Base-by-base conservation (phyloP, 2,797 vertebrate genomes). In the Pseudochirops corinnae region DNA sequence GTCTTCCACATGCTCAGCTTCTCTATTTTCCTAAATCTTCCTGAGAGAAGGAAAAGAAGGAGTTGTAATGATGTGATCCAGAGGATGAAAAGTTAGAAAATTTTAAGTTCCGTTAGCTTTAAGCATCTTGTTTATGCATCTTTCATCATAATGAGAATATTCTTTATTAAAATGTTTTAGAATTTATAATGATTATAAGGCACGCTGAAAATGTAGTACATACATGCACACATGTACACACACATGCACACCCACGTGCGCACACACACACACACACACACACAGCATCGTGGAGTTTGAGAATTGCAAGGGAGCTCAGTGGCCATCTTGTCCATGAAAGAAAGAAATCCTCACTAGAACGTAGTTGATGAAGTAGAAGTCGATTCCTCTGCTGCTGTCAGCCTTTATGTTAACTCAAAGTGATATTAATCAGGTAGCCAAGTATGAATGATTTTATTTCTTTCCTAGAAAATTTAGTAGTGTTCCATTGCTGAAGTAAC, bases 161-260 rank as follows among this genome's bases (percentile, higher is more conserved):
- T 21, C 33, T 93, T 56, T 55, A 93, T 90, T 92, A 96, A 92
- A 39, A 58, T 92, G 58, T 55, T 92, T 12, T 82, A 95, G 62
- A 94, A 57, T 90, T 94, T 96, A 74, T 92, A 56, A 12, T 90
- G 31, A 55, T 94, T 91, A 55, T 82, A 94, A 92, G 56, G 28
- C 92, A 90, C 4, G 55, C 55, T 94, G 58, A 90, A 95, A 93
- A 60, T 91, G 58, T 3, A 53, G 13, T 95, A 16, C 29, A 62
- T 82, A 39, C 94, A 90, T 67, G 11, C 39, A 13, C 28, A 60
- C 28, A 29, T 10, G 1, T 28, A 2, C 28, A 60, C 26, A 60
- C 58, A 2, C 57, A 21, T 3, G 21, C 14, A 21, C 56, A 55
- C 55, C 6, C 90, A n/a, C 31, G 18, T 29, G 82, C 67, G 31